phyloP scores from a whole-genome alignment of 2,797 vertebrate species.

The Merluccius polli region DNA sequence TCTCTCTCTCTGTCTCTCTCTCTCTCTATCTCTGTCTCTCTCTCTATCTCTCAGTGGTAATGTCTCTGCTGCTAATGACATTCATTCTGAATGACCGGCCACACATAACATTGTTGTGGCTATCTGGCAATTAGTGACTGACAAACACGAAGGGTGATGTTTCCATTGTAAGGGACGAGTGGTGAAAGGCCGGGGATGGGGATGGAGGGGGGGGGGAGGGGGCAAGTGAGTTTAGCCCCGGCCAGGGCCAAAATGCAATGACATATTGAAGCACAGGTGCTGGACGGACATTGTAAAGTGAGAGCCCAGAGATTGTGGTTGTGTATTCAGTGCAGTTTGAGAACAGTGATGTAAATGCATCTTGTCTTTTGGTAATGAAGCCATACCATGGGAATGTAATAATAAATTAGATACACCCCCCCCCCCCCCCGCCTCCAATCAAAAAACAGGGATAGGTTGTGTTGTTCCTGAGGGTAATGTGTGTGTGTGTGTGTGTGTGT shows the following conservation, averaged over 20 bases:
- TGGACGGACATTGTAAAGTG: slow-evolving; percentile 8
- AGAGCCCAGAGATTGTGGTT: not conserved
- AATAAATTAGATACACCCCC: too few relatives aligned
- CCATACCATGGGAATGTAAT: too few relatives aligned
- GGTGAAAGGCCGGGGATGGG: too few relatives aligned
- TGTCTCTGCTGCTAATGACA: slow-evolving; percentile 58
- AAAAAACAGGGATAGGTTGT: not conserved
- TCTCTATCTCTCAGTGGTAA: slow-evolving; percentile 38
- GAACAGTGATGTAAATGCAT: not conserved
- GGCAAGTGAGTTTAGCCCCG: slow-evolving; percentile 25
- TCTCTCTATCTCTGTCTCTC: too few relatives aligned
- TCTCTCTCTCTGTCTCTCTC: too few relatives aligned
- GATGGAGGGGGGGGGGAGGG: slow-evolving; percentile 48
- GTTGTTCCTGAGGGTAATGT: not conserved
- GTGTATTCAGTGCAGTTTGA: slow-evolving; percentile 18
- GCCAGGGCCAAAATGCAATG: slow-evolving; percentile 14
- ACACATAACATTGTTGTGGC: slow-evolving; percentile 30
- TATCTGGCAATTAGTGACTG: slow-evolving; percentile 50
- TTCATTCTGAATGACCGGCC: slow-evolving; percentile 45
- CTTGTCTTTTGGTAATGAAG: not conserved
- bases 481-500: slow-evolving; percentile 1
- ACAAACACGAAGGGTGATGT: slow-evolving; percentile 52
- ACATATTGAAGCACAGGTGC: slow-evolving; percentile 8
- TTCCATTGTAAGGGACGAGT: slow-evolving; percentile 49
- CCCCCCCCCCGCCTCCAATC: not conserved